These are phyloP conservation scores for Diorhabda carinulata DNA, from an alignment of 1,140 invertebrate genomes.

Conservation along the genomic window DNA sequence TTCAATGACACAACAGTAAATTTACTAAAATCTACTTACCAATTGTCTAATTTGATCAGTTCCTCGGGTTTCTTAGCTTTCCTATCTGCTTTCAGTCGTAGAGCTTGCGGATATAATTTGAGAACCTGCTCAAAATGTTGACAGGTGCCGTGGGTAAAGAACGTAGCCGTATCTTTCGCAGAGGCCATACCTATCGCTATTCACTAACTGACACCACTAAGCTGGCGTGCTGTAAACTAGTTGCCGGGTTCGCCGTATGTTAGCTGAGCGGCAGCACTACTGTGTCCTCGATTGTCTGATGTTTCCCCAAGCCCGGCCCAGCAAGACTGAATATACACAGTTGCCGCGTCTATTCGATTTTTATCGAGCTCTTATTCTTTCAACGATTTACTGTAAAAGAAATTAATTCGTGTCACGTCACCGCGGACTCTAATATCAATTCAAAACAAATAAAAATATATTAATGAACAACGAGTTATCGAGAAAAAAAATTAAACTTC, in stretches of 20 bases:
- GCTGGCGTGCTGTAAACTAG: constrained; percentile 32
- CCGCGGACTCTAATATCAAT: too few species aligned
- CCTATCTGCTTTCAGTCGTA: constrained; percentile 79
- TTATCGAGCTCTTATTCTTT: not conserved
- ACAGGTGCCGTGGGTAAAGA: constrained; percentile 82
- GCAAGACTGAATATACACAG: constrained; percentile 41
- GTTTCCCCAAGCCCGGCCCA: constrained; percentile 41
- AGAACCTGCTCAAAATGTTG: constrained; percentile 83
- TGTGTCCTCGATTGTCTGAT: constrained; percentile 40
- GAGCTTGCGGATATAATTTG: constrained; percentile 82
- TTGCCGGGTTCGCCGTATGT: constrained; percentile 16
- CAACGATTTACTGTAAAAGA: too few species aligned
- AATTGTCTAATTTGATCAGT: constrained; percentile 88
- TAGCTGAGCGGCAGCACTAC: constrained; percentile 20
- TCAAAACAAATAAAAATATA: too few species aligned
- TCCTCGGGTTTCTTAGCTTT: constrained; percentile 89
- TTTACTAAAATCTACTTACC: constrained; percentile 62
- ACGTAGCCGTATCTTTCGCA: constrained; percentile 82
- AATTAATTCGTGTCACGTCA: too few species aligned
- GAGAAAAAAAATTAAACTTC: too few species aligned
- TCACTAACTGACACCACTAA: constrained; percentile 42
- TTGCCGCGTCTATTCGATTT: constrained; percentile 27
- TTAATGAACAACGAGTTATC: too few species aligned
- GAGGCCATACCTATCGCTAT: constrained; percentile 68
- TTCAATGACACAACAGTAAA: constrained; percentile 49